Evolutionary conservation across 2,113 vertebrate species (phyloP).

Genomic region (Cebidichthys violaceus): DNA sequence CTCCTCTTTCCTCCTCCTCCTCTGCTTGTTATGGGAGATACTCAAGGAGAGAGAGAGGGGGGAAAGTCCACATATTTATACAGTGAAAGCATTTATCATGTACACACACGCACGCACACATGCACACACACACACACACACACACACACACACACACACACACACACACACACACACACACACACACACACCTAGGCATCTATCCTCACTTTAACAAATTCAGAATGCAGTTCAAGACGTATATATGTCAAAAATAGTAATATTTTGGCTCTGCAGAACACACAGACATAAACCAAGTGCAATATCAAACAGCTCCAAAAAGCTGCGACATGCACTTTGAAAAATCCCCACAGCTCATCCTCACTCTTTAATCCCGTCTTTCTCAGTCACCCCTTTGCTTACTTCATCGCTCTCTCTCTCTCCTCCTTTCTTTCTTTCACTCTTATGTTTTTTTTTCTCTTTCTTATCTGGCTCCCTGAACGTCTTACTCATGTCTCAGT

Average conservation of each 20-base stretch:
- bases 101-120: background rate
- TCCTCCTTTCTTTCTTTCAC: conserved; percentile 3
- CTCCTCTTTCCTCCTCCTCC: conserved; percentile 23
- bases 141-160: background rate
- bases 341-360: conserved; percentile 64
- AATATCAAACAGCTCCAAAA: conserved; percentile 59
- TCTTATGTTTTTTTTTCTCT: conserved; percentile 27
- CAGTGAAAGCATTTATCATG: conserved; percentile 32
- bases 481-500: conserved; percentile 32
- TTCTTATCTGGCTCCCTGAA: conserved; percentile 36
- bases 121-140: background rate
- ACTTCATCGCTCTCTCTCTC: conserved; percentile 46
- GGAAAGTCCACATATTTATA: conserved; percentile 40
- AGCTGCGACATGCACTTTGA: conserved; percentile 51
- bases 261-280: conserved; percentile 16
- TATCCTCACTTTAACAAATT: conserved; percentile 15
- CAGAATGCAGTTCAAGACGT: background rate
- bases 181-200: background rate
- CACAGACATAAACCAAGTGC: conserved; percentile 21
- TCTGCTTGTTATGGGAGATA: conserved; percentile 1
- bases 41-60: background rate
- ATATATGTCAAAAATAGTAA: conserved; percentile 38
- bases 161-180: background rate
- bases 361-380: conserved; percentile 65
- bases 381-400: conserved; percentile 58